These are phyloP conservation scores for Sinopyrophorus schimmeli DNA, from an alignment of 2,888 invertebrate species.

Conservation along the genomic window DNA sequence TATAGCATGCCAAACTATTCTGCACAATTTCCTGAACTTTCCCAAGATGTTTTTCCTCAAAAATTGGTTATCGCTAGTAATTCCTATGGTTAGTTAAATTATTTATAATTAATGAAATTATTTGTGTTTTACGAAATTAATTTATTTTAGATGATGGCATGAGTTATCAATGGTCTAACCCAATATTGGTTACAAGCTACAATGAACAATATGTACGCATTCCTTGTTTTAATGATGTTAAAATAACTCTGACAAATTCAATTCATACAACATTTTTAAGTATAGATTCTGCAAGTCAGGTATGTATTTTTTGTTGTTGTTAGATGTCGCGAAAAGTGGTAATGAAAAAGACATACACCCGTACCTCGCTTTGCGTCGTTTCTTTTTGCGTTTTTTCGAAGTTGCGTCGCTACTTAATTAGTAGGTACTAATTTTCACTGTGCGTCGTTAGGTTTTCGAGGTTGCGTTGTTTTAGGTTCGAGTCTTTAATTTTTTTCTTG, in stretches of 20 bases:
- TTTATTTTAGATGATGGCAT: slow-evolving; percentile 42
- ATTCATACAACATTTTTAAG: slow-evolving; percentile 59
- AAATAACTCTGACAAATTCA: slow-evolving; percentile 57
- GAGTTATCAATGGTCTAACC: slow-evolving; percentile 57
- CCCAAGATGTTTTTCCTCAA: slow-evolving; percentile 52
- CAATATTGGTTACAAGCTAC: slow-evolving; percentile 56
- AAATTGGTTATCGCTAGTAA: slow-evolving; percentile 51
- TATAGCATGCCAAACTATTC: slow-evolving; percentile 75
- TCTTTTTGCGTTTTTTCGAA: too few species aligned
- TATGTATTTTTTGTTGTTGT: too few species aligned
- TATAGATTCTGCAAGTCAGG: slow-evolving; percentile 64
- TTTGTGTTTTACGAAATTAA: too few species aligned
- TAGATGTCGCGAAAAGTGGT: background rate
- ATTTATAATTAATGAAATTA: too few species aligned
- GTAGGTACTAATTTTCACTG: too few species aligned
- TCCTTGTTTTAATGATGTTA: slow-evolving; percentile 64
- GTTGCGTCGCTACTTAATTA: too few species aligned
- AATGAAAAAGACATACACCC: background rate
- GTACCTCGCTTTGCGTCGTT: too few species aligned
- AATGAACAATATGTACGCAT: slow-evolving; percentile 64
- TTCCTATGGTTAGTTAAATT: slow-evolving; percentile 42
- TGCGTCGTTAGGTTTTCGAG: too few species aligned
- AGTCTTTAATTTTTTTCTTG: too few species aligned
- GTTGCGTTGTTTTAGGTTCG: too few species aligned
- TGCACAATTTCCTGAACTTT: slow-evolving; percentile 65